Evolutionary conservation across 35 echinoderm and acorn worm genomes (phyloP), one percentile per base, ranked within the genome.

Genomic region (Heliocidaris erythrogramma): DNA sequence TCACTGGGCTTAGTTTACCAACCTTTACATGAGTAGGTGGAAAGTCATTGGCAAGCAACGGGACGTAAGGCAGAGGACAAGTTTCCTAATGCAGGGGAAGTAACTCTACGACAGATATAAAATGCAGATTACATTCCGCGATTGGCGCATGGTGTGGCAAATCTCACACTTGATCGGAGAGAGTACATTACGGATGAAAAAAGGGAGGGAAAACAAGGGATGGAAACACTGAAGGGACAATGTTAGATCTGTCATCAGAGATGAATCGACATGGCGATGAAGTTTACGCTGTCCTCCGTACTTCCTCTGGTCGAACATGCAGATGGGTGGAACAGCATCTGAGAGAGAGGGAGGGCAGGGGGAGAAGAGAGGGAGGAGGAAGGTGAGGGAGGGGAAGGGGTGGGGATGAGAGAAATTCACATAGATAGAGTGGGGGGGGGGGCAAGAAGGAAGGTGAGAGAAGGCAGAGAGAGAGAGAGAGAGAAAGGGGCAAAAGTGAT

Each of bases 101-200:
- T 5, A 89, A 89, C 31, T 89, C 87, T 24, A 32, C 13, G 32
- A 89, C 29, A 89, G 47, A 89, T 89, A 89, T 47, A 89, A 89
- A 48, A 89, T 89, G 87, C 14, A 89, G 87, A 89, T 89, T 89
- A 89, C 87, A 89, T 89, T 89, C 31, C 11, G 9, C 12, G 31
- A 89, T 89, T 32, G 87, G 31, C 47, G 87, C 87, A 32, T 89
- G 47, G 47, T 48, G 47, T 32, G 47, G 31, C 24, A 48, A 47
- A 89, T 89, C 47, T 89, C 32, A 89, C 87, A 89, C 87, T 89
- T 89, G 87, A 89, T 48, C 31, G 47, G 87, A 89, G 31, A 89
- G 47, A 89, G 30, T 89, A 89, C 87, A 48, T 48, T 89, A 32
- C 47, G 87, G 65, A 78, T 78, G 65, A 78, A 14, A 56, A 11